Percentiles rank a stretch among this genome's conserved stretches.
Evolutionary conservation across 2,797 vertebrate genomes (phyloP).

Genomic region (Nannoperca obscura): DNA sequence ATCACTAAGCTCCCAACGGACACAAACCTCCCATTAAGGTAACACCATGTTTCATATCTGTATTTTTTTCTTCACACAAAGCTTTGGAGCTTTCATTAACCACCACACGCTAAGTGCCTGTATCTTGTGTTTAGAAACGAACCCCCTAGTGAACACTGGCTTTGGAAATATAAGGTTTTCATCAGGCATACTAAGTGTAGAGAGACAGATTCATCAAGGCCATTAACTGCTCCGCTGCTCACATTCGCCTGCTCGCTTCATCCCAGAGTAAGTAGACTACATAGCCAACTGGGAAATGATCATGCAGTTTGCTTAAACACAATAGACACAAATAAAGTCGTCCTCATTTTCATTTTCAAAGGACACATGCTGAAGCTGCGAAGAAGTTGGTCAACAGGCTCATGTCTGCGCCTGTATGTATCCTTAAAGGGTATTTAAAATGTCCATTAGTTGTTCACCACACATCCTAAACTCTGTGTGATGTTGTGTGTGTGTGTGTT

Average conservation of each 20-base stretch:
- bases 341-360: conserved; percentile 77
- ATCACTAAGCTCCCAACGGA: conserved; percentile 69
- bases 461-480: conserved; percentile 6
- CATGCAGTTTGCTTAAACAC: conserved; percentile 80
- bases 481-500: conserved; percentile 2
- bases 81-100: conserved; percentile 78
- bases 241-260: conserved; percentile 71
- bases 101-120: conserved; percentile 72
- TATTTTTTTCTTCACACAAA: conserved; percentile 62
- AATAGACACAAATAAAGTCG: conserved; percentile 78
- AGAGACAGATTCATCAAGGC: conserved; percentile 80
- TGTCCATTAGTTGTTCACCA: conserved; percentile 5
- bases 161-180: conserved; percentile 77
- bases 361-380: conserved; percentile 56
- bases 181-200: conserved; percentile 70
- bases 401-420: conserved; percentile 3
- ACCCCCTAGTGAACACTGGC: conserved; percentile 69
- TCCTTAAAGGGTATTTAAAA: conserved; percentile 28
- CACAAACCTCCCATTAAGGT: conserved; percentile 72
- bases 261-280: conserved; percentile 78
- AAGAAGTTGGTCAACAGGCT: conserved; percentile 55
- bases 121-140: conserved; percentile 67
- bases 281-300: conserved; percentile 80
- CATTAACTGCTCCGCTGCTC: conserved; percentile 79
- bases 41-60: conserved; percentile 69